A percentile compares a stretch with the other conserved stretches of the same genome.
These are phyloP conservation scores for Hofmannophila pseudospretella DNA, from an alignment of 2,888 invertebrate species.

Conservation along the genomic window DNA sequence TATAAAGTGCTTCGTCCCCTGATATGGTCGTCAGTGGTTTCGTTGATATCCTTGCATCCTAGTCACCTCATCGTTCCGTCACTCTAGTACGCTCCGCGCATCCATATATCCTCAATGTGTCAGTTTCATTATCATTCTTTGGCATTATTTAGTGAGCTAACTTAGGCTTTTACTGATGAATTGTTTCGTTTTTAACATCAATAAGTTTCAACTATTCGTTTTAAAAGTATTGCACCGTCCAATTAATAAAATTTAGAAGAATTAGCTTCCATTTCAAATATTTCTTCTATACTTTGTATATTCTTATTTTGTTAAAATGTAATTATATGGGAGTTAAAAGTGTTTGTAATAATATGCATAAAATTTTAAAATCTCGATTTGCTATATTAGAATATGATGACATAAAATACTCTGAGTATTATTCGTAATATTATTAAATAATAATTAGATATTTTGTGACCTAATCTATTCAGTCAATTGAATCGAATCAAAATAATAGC, in stretches of 20 bases:
- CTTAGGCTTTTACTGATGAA: slow-evolving; percentile 42
- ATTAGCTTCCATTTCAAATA: slow-evolving; percentile 7
- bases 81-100: slow-evolving; percentile 46
- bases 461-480: slow-evolving; percentile 76
- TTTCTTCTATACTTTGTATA: neutral
- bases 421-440: slow-evolving; percentile 44
- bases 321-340: slow-evolving; percentile 24
- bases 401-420: slow-evolving; percentile 56
- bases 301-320: slow-evolving; percentile 4
- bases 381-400: slow-evolving; percentile 23
- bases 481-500: slow-evolving; percentile 73
- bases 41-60: slow-evolving; percentile 49
- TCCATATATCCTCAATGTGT: slow-evolving; percentile 39
- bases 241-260: slow-evolving; percentile 33
- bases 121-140: slow-evolving; percentile 65
- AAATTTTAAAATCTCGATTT: slow-evolving; percentile 32
- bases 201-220: slow-evolving; percentile 28
- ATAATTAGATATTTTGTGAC: slow-evolving; percentile 57
- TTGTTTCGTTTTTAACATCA: slow-evolving; percentile 16
- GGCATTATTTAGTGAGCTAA: slow-evolving; percentile 75
- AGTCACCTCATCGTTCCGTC: slow-evolving; percentile 44
- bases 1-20: slow-evolving; percentile 29
- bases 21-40: slow-evolving; percentile 34
- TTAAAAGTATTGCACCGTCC: slow-evolving; percentile 57
- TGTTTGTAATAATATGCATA: slow-evolving; percentile 27